Percentiles rank a stretch among this genome's conserved stretches.
Evolutionary conservation across 92 coral and sea anemone species (phyloP).

Genomic region (Diadumene lineata): DNA sequence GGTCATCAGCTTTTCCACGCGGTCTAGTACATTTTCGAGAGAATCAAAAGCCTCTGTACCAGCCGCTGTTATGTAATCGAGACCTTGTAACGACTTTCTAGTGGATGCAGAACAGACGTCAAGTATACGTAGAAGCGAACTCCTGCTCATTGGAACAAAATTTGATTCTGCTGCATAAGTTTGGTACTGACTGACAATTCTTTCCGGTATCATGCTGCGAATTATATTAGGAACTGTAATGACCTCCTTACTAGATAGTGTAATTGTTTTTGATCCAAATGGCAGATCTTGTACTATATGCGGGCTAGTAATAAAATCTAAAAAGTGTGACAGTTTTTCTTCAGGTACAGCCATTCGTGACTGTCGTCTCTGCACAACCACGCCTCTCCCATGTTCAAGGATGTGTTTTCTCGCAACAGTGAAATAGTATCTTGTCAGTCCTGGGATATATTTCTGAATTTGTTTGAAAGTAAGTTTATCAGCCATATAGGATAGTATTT

Average conservation of each 20-base stretch:
- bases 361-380: background rate
- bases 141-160: slow-evolving; percentile 5
- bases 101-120: slow-evolving; percentile 9
- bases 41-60: slow-evolving; percentile 9
- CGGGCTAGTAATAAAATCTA: slow-evolving; percentile 19
- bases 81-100: slow-evolving; percentile 16
- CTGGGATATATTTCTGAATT: slow-evolving; percentile 17
- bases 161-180: background rate
- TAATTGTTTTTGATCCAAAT: slow-evolving; percentile 36
- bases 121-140: slow-evolving; percentile 5
- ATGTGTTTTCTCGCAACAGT: slow-evolving; percentile 18
- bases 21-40: background rate
- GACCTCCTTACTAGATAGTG: slow-evolving; percentile 37
- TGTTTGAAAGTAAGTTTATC: slow-evolving; percentile 2
- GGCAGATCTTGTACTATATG: slow-evolving; percentile 43
- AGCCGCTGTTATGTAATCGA: slow-evolving; percentile 6
- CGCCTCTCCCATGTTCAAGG: slow-evolving; percentile 18
- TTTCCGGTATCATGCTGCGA: slow-evolving; percentile 37
- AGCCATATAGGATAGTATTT: slow-evolving; percentile 24
- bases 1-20: background rate
- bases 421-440: slow-evolving; percentile 19
- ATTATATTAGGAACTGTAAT: slow-evolving; percentile 39
- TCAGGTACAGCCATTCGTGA: background rate
- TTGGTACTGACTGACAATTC: slow-evolving; percentile 37
- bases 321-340: slow-evolving; percentile 12